phyloP scores from a whole-genome alignment of 1,140 invertebrate species.

The Ridgeia piscesae region DNA sequence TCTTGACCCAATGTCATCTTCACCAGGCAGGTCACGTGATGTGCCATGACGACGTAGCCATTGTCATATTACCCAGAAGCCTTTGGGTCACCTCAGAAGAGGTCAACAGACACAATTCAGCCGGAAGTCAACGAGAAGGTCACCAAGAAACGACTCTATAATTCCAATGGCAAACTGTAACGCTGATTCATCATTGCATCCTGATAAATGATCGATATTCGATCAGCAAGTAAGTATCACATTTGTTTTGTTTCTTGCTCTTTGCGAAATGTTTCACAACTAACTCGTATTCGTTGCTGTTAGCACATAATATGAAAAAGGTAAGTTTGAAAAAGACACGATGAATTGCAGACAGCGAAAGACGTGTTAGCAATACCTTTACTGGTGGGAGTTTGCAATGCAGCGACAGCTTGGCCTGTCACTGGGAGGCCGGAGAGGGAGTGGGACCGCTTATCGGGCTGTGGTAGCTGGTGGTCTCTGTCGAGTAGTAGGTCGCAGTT shows the following conservation, averaged over 20 bases:
- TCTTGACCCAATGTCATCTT: no score
- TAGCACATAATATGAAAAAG: not conserved
- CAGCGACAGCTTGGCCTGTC: not conserved
- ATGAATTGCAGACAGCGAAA: not conserved
- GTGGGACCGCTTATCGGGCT: not conserved
- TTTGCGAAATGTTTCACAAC: not conserved
- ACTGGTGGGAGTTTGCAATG: not conserved
- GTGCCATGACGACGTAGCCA: no score
- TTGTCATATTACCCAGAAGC: no score
- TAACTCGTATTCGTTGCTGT: not conserved
- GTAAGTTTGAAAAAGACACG: not conserved
- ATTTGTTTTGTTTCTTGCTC: not conserved
- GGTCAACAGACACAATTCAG: no score
- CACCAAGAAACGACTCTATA: no score
- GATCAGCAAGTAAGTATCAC: no score
- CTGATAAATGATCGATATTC: no score
- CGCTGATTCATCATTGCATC: no score
- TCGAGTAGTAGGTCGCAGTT: not conserved
- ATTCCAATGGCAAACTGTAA: no score
- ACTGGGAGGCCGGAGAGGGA: not conserved
- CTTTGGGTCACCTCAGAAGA: no score
- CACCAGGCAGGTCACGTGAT: no score
- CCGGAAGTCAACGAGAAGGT: no score
- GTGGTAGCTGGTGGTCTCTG: not conserved
- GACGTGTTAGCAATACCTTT: not conserved